Base-by-base conservation (phyloP, 2,113 vertebrate genomes). In the Rhinichthys klamathensis region DNA sequence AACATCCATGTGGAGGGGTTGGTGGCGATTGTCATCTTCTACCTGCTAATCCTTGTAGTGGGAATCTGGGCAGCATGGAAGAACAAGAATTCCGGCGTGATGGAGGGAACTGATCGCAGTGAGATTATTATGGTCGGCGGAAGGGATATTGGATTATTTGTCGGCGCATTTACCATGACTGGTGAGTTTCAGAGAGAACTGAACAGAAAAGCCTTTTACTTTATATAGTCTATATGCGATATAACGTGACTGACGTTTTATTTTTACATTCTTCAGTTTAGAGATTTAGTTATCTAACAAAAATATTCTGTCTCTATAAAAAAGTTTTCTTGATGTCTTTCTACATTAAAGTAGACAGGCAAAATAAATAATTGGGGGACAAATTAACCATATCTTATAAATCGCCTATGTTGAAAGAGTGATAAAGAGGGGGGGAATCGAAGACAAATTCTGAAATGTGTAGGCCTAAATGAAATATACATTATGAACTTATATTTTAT, bases 41-140 rank as follows among this genome's bases (percentile, higher is more conserved):
- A 99, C 90, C 84, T 98, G 58, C 95, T 97, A 38, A 99, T 99
- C 88, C 93, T 99, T 82, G 88, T 95, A 65, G 98, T 99, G 90
- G 98, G 98, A 72, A 99, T 99, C 93, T 99, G 98, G 98, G 98
- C 98, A 85, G 97, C 98, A 81, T 98, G 98, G 98, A 99, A 97
- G 93, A 99, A 97, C 93, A 99, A 99, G 90, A 97, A 97, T 93
- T 96, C 95, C 0, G 93, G 96, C 61, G 95, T 93, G 0, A 87
- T 94, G 44, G 96, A 95, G 87, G 95, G 94, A 86, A 87, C 92
- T 10, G 97, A 97, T 90, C 97, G 97, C 87, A 97, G 97, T 0
- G 98, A 99, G 92, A 97, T 95, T 87, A 99, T 99, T 89, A 99
- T 99, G 93, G 97, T 99, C 2, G 98, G 98, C 12, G 98, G 97